phyloP scores from a whole-genome alignment of 1,140 invertebrate species.

The Lepidurus couesii region DNA sequence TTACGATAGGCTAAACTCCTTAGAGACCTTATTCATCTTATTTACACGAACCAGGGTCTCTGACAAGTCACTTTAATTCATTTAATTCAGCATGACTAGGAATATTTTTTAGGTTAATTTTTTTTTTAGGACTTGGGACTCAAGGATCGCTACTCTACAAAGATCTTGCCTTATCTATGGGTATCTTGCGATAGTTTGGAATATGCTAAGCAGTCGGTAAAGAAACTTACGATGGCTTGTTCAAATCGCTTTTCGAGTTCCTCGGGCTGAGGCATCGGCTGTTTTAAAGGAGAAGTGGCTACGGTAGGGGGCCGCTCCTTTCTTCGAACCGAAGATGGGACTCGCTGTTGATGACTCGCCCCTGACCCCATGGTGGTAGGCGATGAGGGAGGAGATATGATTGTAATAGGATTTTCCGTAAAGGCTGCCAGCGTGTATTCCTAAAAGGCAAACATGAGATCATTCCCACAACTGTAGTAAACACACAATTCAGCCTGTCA shows the following conservation, averaged over 20 bases:
- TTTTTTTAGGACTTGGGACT: neutral
- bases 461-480: neutral
- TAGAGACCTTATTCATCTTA: neutral
- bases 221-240: constrained; percentile 81
- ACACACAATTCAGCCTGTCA: neutral
- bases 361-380: constrained; percentile 16
- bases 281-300: constrained; percentile 21
- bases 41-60: neutral
- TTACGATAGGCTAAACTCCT: too few relatives aligned
- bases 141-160: neutral
- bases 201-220: neutral
- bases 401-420: neutral
- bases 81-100: neutral
- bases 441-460: neutral
- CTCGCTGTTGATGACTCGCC: constrained; percentile 20
- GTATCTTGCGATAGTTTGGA: constrained; percentile 11
- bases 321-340: constrained; percentile 17
- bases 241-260: constrained; percentile 87
- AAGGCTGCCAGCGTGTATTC: constrained; percentile 20
- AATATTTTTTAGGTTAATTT: neutral
- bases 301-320: constrained; percentile 23
- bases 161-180: neutral
- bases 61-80: constrained; percentile 22
- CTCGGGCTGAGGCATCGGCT: constrained; percentile 76
- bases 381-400: constrained; percentile 18